These are phyloP conservation scores for Sceliomorpha sp. DNA, from an alignment of 2,888 invertebrate genomes.

Conservation along the genomic window DNA sequence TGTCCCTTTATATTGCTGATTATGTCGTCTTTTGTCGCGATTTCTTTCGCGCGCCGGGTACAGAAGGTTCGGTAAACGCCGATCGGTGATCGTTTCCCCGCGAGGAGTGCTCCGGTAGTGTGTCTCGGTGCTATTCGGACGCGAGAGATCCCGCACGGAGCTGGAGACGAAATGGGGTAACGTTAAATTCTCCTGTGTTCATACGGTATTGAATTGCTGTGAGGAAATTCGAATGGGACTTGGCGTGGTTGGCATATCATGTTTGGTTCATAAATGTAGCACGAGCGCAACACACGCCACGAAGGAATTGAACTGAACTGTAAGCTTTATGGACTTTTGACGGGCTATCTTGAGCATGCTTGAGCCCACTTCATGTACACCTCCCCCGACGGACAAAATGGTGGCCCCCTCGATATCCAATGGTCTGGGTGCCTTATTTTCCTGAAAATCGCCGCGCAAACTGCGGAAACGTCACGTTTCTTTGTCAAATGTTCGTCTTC, in stretches of 20 bases:
- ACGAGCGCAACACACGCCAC: no score
- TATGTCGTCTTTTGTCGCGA: slow-evolving; percentile 77
- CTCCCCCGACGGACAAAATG: slow-evolving; percentile 81
- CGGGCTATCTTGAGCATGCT: slow-evolving; percentile 77
- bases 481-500: no score
- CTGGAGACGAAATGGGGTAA: slow-evolving; percentile 79
- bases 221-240: slow-evolving; percentile 59
- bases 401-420: slow-evolving; percentile 78
- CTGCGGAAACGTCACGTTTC: no score
- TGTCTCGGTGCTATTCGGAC: slow-evolving; percentile 69
- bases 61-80: slow-evolving; percentile 71
- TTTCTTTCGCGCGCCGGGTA: slow-evolving; percentile 70
- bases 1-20: slow-evolving; percentile 79
- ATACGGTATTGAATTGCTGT: slow-evolving; percentile 71
- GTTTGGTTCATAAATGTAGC: no score
- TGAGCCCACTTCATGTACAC: slow-evolving; percentile 79
- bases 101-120: slow-evolving; percentile 69
- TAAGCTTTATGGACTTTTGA: no score
- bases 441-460: slow-evolving; percentile 64
- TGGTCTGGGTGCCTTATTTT: slow-evolving; percentile 71
- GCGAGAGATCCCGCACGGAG: slow-evolving; percentile 74
- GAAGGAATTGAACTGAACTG: no score
- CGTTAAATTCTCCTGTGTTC: slow-evolving; percentile 75
- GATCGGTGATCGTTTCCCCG: slow-evolving; percentile 68
- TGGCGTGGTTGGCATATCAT: no score